Conservation (phyloP, 2,797 vertebrate genomes). For the Eremophila alpestris region DNA sequence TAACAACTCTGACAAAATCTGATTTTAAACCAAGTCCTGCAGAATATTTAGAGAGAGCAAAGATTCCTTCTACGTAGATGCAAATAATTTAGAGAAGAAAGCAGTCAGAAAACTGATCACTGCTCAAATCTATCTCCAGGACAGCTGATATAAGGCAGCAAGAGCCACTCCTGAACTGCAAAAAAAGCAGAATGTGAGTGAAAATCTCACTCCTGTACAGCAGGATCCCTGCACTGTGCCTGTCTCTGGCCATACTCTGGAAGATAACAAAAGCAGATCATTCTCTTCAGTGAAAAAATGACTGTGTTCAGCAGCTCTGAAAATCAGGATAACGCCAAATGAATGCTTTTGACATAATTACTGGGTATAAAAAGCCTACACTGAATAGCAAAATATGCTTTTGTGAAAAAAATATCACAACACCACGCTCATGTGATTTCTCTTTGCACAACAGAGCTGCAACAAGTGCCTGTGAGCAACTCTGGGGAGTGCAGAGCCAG, state of each 20-base stretch:
- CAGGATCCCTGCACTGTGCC: neutral
- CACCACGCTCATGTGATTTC: neutral
- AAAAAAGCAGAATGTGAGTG: neutral
- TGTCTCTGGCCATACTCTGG: neutral
- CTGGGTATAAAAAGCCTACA: neutral
- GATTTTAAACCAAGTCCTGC: neutral
- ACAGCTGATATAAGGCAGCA: neutral
- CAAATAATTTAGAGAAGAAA: neutral
- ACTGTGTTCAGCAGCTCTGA: neutral
- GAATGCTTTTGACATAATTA: neutral
- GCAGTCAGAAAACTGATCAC: neutral
- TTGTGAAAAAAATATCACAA: neutral
- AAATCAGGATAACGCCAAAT: neutral
- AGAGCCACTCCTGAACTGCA: neutral
- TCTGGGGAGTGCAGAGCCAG: neutral
- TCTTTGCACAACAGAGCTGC: neutral
- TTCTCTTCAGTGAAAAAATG: neutral
- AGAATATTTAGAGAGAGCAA: neutral
- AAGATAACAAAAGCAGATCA: neutral
- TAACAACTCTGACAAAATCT: neutral
- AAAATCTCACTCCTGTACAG: neutral
- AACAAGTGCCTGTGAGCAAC: neutral
- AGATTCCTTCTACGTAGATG: neutral
- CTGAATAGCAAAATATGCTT: neutral
- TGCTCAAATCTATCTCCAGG: neutral